These are phyloP conservation scores for Sarcophilus harrisii DNA, from an alignment of 2,797 vertebrate genomes.

Conservation along the genomic window DNA sequence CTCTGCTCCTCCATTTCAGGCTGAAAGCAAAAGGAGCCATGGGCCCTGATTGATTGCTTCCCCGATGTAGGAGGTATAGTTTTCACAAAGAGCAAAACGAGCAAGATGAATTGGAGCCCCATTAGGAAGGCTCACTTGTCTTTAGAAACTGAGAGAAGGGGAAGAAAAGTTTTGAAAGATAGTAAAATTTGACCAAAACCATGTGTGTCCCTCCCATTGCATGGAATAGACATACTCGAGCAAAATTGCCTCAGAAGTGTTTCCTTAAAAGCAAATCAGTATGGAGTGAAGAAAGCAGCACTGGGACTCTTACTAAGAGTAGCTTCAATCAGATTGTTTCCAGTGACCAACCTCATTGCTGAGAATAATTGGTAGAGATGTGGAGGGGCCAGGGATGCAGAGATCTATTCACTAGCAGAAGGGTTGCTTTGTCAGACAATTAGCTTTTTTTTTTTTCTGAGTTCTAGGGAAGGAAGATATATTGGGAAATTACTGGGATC, in stretches of 20 bases:
- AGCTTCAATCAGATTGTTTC: not conserved
- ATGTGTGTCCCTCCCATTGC: not conserved
- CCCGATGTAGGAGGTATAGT: not conserved
- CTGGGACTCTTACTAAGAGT: not conserved
- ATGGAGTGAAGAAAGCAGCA: not conserved
- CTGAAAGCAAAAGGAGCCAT: not conserved
- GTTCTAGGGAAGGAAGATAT: not conserved
- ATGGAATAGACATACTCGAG: not conserved
- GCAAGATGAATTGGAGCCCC: not conserved
- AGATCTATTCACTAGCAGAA: not conserved
- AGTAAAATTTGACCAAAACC: not conserved
- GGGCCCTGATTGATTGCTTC: not conserved
- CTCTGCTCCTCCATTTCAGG: not conserved
- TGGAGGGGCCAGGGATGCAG: not conserved
- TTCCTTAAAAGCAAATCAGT: not conserved
- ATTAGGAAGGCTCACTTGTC: not conserved
- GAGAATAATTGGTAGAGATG: not conserved
- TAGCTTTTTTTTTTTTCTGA: not conserved
- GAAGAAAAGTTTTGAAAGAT: not conserved
- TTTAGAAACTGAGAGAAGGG: not conserved
- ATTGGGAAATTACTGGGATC: not conserved
- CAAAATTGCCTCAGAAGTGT: not conserved
- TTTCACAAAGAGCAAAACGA: not conserved
- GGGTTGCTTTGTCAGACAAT: not conserved
- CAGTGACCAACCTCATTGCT: not conserved